Evolutionary conservation across 2,797 vertebrate genomes (phyloP).

Genomic region (Anguilla pacifica): DNA sequence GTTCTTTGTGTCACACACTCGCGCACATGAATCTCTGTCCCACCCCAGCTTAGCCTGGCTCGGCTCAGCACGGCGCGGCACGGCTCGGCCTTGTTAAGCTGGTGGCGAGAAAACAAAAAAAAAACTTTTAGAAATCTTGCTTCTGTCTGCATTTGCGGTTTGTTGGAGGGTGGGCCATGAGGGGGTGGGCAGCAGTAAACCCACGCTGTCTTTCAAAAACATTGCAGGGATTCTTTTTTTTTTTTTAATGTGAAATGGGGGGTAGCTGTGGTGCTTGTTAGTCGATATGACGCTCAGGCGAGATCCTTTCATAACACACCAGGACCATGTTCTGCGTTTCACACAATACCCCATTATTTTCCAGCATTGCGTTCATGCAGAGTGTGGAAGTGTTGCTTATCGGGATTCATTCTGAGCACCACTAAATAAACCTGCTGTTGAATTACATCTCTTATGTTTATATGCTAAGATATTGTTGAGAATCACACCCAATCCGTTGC

Average conservation of each 20-base stretch:
- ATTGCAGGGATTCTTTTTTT: no score
- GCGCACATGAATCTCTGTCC: constrained; percentile 55
- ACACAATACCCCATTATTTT: background rate
- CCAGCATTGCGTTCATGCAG: background rate
- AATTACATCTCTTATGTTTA: constrained; percentile 20
- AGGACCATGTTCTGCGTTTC: background rate
- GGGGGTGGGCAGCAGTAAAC: background rate
- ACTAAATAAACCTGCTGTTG: background rate
- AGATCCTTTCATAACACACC: background rate
- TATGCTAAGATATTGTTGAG: constrained; percentile 33
- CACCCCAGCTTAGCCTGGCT: background rate
- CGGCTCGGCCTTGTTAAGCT: background rate
- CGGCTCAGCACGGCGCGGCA: background rate
- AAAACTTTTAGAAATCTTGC: background rate
- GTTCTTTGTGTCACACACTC: constrained; percentile 30
- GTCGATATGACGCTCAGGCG: background rate
- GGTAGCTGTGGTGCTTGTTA: no score
- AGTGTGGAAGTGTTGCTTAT: background rate
- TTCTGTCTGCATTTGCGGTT: background rate
- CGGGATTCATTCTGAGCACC: background rate
- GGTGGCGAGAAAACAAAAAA: background rate
- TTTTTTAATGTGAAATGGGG: no score
- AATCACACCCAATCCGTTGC: constrained; percentile 37
- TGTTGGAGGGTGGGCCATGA: background rate
- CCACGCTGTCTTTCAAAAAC: no score